Percentiles rank a stretch among this genome's conserved stretches.
phyloP scores from a whole-genome alignment of 2,888 invertebrate species.

The Strigamia crassipes region DNA sequence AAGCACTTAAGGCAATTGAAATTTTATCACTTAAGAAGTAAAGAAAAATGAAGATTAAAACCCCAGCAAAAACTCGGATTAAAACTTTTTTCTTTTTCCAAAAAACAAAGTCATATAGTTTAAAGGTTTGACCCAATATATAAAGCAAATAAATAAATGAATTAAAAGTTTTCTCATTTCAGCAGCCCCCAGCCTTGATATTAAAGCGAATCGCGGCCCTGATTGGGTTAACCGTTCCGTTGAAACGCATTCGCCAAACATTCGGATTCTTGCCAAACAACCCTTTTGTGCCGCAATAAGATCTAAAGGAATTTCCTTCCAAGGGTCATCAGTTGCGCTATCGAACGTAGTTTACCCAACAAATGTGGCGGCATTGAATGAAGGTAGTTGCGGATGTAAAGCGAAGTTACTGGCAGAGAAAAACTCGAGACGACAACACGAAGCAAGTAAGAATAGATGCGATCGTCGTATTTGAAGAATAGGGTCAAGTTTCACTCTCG shows the following conservation, averaged over 20 bases:
- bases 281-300: conserved; percentile 15
- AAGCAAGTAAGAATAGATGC: neutral
- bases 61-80: too few species aligned
- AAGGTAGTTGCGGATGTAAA: conserved; percentile 12
- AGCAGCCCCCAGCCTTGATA: neutral
- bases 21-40: too few species aligned
- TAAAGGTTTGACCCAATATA: neutral
- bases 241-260: neutral
- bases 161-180: neutral
- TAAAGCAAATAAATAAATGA: conserved; percentile 1
- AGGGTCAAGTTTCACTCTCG: conserved; percentile 30
- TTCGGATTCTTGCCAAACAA: conserved; percentile 18
- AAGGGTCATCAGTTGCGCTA: conserved; percentile 30
- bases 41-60: too few species aligned
- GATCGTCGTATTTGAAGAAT: conserved; percentile 5
- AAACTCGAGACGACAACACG: conserved; percentile 27
- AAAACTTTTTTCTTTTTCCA: too few species aligned
- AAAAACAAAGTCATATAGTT: too few species aligned
- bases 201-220: neutral
- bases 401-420: neutral
- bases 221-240: conserved; percentile 16
- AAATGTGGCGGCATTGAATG: conserved; percentile 11
- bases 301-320: conserved; percentile 7
- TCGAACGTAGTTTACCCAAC: conserved; percentile 21
- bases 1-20: too few species aligned